Percentiles rank a stretch among this genome's conserved stretches.
Conservation (phyloP, 2,797 vertebrate species). For the Eremophila alpestris region DNA sequence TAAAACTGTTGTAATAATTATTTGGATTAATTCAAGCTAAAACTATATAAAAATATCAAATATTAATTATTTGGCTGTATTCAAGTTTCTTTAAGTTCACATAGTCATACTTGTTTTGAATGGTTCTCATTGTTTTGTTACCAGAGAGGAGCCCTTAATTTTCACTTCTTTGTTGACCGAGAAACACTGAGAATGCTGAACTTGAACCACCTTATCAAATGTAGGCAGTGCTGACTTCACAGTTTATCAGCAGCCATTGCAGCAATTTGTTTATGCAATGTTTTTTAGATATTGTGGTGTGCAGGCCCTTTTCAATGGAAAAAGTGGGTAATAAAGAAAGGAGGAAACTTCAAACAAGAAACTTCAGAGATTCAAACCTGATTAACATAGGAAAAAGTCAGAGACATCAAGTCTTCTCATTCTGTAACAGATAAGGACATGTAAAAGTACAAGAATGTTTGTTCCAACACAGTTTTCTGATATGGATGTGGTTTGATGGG, state of each 20-base stretch:
- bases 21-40: not conserved
- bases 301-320: not conserved
- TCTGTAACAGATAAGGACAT: not conserved
- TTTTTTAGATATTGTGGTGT: not conserved
- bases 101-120: not conserved
- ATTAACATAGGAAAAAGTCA: not conserved
- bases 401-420: not conserved
- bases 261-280: rapidly evolving
- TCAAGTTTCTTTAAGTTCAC: not conserved
- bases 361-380: not conserved
- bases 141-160: not conserved
- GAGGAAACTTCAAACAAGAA: not conserved
- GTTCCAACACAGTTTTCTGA: not conserved
- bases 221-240: not conserved
- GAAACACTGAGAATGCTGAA: not conserved
- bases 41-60: not conserved
- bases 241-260: not conserved
- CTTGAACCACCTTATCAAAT: not conserved
- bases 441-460: not conserved
- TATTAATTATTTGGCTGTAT: not conserved
- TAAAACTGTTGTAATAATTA: not conserved
- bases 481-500: no score
- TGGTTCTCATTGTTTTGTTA: not conserved
- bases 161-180: not conserved
- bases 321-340: not conserved